A percentile compares a stretch with the other conserved stretches of the same genome.
Conservation (phyloP, 2,797 vertebrate genomes). For the Myotis pilosus region DNA sequence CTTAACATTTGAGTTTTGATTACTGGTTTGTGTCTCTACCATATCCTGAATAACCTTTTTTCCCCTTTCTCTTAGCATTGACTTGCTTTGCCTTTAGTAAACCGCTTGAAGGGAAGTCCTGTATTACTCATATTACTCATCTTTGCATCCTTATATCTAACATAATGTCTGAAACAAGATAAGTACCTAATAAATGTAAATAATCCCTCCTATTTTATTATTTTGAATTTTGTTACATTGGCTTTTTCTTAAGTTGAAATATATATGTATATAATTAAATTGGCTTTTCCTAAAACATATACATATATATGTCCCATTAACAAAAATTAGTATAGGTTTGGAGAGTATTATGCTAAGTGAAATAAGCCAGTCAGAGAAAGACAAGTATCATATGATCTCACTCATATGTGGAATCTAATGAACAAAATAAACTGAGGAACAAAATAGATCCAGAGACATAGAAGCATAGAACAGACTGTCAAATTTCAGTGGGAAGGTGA, state of each 20-base stretch:
- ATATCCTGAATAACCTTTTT: neutral
- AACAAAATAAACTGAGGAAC: no score
- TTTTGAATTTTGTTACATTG: slow-evolving; percentile 38
- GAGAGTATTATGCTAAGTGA: no score
- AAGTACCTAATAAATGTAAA: neutral
- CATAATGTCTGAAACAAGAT: neutral
- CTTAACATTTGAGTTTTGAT: neutral
- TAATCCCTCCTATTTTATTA: slow-evolving; percentile 5
- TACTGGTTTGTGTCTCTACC: neutral
- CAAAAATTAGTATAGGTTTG: neutral
- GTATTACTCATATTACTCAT: neutral
- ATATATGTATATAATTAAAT: neutral
- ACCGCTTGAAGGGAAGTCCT: neutral
- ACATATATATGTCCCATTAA: neutral
- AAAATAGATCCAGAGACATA: no score
- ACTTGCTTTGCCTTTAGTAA: neutral
- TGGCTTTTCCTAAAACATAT: slow-evolving; percentile 26
- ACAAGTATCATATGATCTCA: no score
- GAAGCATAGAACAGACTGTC: no score
- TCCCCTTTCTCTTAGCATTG: neutral
- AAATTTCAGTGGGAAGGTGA: no score
- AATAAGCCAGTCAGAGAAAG: no score
- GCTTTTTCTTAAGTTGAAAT: slow-evolving; percentile 22
- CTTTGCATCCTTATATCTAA: neutral
- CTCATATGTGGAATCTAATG: no score